Evolutionary conservation across 2,888 invertebrate species (phyloP).

Genomic region (Eristalis pertinax): DNA sequence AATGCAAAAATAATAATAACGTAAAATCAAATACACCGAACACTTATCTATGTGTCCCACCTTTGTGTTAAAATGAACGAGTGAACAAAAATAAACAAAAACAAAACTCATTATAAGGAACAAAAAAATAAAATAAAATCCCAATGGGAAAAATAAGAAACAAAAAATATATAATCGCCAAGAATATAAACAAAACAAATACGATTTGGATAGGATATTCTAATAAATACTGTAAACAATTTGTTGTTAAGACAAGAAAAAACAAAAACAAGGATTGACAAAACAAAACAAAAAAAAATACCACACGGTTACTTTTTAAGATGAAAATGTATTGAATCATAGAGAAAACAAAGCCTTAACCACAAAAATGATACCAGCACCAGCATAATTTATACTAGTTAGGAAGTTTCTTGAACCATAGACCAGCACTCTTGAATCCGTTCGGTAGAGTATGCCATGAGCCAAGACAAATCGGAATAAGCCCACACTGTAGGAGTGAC

Average conservation of each 20-base stretch:
- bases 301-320: constrained; percentile 28
- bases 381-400: constrained; percentile 51
- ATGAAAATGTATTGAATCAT: constrained; percentile 44
- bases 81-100: background rate
- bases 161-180: background rate
- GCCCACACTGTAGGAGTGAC: background rate
- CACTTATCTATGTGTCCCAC: constrained; percentile 35
- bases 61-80: constrained; percentile 25
- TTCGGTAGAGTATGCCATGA: constrained; percentile 27
- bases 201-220: background rate
- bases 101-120: background rate
- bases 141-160: constrained; percentile 1
- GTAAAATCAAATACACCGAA: constrained; percentile 34
- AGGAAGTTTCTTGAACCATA: constrained; percentile 54
- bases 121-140: background rate
- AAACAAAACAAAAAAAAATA: background rate
- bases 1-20: background rate
- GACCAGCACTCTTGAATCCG: constrained; percentile 50
- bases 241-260: constrained; percentile 12
- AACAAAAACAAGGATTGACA: constrained; percentile 19
- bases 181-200: background rate
- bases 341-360: constrained; percentile 54
- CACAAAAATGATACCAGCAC: constrained; percentile 45
- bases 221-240: constrained; percentile 3
- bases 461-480: background rate